phyloP scores from a whole-genome alignment of 2,797 vertebrate species.

The Pelobates cultripes region DNA sequence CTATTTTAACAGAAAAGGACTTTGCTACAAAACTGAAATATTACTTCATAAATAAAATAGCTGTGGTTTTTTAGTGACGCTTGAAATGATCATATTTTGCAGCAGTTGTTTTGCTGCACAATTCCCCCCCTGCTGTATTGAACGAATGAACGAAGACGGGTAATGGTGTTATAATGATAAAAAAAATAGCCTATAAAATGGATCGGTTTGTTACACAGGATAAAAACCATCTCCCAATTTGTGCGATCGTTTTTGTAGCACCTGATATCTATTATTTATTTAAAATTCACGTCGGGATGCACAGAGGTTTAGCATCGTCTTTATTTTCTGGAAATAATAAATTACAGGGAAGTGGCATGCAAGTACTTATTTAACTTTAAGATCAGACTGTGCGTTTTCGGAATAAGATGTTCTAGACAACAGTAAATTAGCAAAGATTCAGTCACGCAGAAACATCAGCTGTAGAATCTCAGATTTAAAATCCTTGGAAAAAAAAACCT shows the following conservation, averaged over 20 bases:
- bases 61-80: too few relatives aligned
- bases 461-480: neutral
- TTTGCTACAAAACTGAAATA: too few relatives aligned
- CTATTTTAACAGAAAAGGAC: too few relatives aligned
- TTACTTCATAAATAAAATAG: too few relatives aligned
- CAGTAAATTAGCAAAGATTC: neutral
- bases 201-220: neutral
- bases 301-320: neutral
- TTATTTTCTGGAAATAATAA: neutral
- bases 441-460: neutral
- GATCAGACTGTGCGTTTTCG: neutral
- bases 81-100: too few relatives aligned
- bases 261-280: neutral
- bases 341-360: neutral
- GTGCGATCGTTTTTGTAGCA: neutral
- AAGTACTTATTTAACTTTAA: neutral
- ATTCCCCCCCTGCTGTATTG: neutral
- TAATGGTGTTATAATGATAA: neutral
- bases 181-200: neutral
- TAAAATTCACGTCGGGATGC: neutral
- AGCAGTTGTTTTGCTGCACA: too few relatives aligned
- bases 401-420: constrained; percentile 2
- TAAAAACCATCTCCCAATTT: neutral
- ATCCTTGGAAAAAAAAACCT: constrained; percentile 16
- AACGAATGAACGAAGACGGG: neutral